Evolutionary conservation across 1,140 invertebrate genomes (phyloP), one percentile per base, ranked within the genome.

Genomic region (Aphaenogaster ashmeadi): DNA sequence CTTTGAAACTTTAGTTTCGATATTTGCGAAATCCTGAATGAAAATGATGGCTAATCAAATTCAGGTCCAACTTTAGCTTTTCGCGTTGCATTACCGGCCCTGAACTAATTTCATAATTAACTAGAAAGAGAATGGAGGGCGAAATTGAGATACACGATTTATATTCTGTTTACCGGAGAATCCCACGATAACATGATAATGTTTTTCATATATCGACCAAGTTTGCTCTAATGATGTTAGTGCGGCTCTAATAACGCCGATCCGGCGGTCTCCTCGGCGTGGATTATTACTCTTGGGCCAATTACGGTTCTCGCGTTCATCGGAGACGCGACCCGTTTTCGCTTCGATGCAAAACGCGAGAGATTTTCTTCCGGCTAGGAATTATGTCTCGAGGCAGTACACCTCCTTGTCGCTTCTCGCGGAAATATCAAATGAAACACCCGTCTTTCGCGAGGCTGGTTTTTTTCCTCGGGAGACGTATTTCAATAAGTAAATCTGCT

Each of bases 231-330:
- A 87, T 41, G 44, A 56, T 7, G 33, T 77, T 88, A 88, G 66
- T 64, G 41, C 27, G 15, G 71, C 36, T 88, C 62, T 86, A 86
- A 86, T 87, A 75, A 88, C 69, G 67, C 38, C 86, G 50, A 86
- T 85, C 50, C 69, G 11, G 58, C 54, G 80, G 4, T 85, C 38
- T 60, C 18, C 2, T 21, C 47, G 50, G 33, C 60, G 44, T 56
- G 13, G 33, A 54, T 87, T 86, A 87, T 88, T 88, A 86, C 52
- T 77, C 66, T 88, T 52, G 13, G 62, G 36, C 41, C 69, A 88
- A 88, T 88, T 88, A 77, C 81, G 77, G n/a, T 6, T 67, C 74
- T 75, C 56, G 36, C 81, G 38, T 75, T 87, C 60, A 38, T 75
- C 4, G 44, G 60, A 21, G 60, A n/a, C 18, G 41, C n/a, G 50